Percentiles rank a stretch among this genome's conserved stretches.
phyloP scores from a whole-genome alignment of 2,888 invertebrate species.

The Lasioglossum lativentre region DNA sequence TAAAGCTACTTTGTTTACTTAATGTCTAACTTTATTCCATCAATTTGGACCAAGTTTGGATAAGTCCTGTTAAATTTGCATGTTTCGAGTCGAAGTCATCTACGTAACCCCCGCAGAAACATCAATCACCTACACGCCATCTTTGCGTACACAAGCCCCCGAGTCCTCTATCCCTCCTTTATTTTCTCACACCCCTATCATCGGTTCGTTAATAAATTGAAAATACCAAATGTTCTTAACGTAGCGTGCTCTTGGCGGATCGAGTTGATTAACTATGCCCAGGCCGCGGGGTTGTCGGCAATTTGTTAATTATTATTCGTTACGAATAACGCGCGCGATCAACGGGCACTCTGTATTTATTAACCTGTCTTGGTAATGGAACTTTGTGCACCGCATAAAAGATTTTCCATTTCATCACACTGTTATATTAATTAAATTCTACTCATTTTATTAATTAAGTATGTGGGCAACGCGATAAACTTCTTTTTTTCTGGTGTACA shows the following conservation, averaged over 20 bases:
- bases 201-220: constrained; percentile 45
- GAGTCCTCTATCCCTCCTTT: background rate
- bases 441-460: background rate
- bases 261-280: constrained; percentile 26
- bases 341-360: background rate
- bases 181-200: background rate
- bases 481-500: background rate
- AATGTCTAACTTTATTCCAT: constrained; percentile 65
- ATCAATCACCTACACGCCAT: constrained; percentile 49
- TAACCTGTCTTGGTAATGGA: background rate
- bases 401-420: background rate
- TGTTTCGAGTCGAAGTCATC: constrained; percentile 46
- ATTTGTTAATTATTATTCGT: constrained; percentile 16
- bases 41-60: constrained; percentile 58
- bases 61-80: constrained; percentile 61
- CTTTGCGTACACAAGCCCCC: constrained; percentile 16
- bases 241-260: background rate
- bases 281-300: background rate
- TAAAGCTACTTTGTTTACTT: constrained; percentile 67
- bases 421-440: background rate
- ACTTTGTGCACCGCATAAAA: background rate
- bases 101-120: constrained; percentile 39
- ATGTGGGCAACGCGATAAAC: background rate
- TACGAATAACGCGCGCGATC: background rate
- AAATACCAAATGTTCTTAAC: constrained; percentile 37